A percentile compares a stretch with the other conserved stretches of the same genome.
Conservation (phyloP, 2,888 invertebrate genomes). For the Drosophila vallismaia region DNA sequence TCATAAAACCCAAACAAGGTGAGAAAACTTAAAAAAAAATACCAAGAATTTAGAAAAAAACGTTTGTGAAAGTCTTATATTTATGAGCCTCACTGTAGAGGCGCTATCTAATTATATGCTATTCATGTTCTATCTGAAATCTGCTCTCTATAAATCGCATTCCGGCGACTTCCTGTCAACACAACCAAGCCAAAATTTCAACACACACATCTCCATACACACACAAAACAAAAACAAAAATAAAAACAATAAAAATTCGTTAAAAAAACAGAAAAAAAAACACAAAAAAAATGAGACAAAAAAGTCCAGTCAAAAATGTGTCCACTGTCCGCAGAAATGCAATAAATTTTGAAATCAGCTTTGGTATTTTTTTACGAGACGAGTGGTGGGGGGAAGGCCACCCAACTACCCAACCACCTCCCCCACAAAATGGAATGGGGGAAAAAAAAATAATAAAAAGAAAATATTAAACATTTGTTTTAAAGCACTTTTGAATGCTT, state of each 20-base stretch:
- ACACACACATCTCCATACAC: too few species aligned
- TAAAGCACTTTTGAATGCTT: slow-evolving; percentile 53
- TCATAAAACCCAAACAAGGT: slow-evolving; percentile 3
- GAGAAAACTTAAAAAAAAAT: slow-evolving; percentile 9
- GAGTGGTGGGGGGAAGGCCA: too few species aligned
- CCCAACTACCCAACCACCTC: neutral
- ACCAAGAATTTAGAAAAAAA: neutral
- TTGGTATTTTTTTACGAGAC: slow-evolving; percentile 49
- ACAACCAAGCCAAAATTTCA: slow-evolving; percentile 6
- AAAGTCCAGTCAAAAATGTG: slow-evolving; percentile 55
- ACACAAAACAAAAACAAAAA: slow-evolving; percentile 15
- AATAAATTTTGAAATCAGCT: slow-evolving; percentile 73
- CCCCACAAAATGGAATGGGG: neutral
- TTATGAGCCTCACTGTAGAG: slow-evolving; percentile 12
- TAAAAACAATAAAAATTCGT: slow-evolving; percentile 34
- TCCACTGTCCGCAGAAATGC: slow-evolving; percentile 69
- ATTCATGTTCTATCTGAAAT: slow-evolving; percentile 32
- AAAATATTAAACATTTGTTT: slow-evolving; percentile 45
- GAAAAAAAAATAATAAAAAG: neutral
- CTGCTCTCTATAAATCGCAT: slow-evolving; percentile 57
- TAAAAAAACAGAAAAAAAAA: slow-evolving; percentile 13
- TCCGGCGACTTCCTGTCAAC: slow-evolving; percentile 73
- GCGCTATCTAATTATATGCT: slow-evolving; percentile 45
- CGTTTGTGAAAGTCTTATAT: slow-evolving; percentile 2
- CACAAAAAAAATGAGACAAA: slow-evolving; percentile 6